Evolutionary conservation across 1,140 invertebrate genomes (phyloP).

Genomic region (Pinna nobilis): DNA sequence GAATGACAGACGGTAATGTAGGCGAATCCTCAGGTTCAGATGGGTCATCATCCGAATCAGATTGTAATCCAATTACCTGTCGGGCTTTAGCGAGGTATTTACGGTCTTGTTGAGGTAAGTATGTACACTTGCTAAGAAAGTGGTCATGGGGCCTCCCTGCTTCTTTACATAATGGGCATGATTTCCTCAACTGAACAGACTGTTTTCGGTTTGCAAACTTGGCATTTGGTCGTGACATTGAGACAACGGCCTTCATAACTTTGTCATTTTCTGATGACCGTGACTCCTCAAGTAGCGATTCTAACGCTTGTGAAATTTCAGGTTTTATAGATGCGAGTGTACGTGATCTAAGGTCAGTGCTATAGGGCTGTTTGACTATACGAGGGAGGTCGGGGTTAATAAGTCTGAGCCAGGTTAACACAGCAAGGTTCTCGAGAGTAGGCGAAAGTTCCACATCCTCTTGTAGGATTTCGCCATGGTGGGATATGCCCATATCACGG

Average conservation of each 20-base stretch:
- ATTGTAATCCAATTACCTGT: too few species aligned
- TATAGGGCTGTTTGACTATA: conserved; percentile 40
- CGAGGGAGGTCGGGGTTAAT: conserved; percentile 35
- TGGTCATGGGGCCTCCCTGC: not conserved
- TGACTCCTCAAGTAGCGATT: conserved; percentile 37
- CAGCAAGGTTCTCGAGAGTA: conserved; percentile 36
- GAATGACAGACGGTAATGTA: not conserved
- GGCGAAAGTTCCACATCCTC: conserved; percentile 40
- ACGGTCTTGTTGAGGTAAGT: conserved; percentile 25
- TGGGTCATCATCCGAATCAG: too few species aligned
- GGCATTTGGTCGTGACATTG: not conserved
- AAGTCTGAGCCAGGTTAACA: conserved; percentile 44
- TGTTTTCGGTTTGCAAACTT: not conserved
- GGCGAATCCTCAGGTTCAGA: not conserved
- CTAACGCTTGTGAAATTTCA: conserved; percentile 39
- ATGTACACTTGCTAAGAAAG: conserved; percentile 33
- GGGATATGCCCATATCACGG: conserved; percentile 12
- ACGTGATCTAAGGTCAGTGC: conserved; percentile 33
- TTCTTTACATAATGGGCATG: conserved; percentile 13
- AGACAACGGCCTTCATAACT: not conserved
- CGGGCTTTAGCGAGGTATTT: conserved; percentile 15
- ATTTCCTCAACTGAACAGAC: not conserved
- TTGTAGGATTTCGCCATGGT: conserved; percentile 14
- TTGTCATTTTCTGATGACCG: not conserved
- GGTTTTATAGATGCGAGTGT: conserved; percentile 49